These are phyloP conservation scores for Diorhabda elongata DNA, from an alignment of 1,140 invertebrate species.

Conservation along the genomic window DNA sequence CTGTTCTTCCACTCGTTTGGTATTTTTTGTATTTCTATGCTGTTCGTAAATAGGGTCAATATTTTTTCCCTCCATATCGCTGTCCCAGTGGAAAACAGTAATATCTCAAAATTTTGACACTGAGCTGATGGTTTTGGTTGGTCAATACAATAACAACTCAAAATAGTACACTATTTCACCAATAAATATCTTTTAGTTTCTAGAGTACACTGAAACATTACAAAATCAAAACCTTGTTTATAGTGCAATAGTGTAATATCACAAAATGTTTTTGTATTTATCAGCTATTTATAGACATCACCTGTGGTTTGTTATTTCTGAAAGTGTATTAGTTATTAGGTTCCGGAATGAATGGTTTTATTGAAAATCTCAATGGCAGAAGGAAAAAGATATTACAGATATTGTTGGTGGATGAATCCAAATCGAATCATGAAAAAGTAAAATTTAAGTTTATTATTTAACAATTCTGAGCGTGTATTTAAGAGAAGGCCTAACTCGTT, in stretches of 20 bases:
- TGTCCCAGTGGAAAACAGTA: too few species aligned
- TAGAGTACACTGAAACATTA: slow-evolving; percentile 4
- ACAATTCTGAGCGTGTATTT: slow-evolving; percentile 1
- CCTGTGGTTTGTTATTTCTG: slow-evolving; percentile 6
- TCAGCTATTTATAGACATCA: slow-evolving; percentile 2
- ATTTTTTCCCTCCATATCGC: too few species aligned
- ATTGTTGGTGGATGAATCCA: neutral
- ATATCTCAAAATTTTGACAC: neutral
- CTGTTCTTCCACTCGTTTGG: too few species aligned
- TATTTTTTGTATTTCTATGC: too few species aligned
- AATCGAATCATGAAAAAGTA: slow-evolving; percentile 1
- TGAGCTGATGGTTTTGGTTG: slow-evolving; percentile 4
- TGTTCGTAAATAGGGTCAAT: too few species aligned
- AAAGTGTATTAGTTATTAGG: slow-evolving; percentile 3
- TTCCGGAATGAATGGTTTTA: slow-evolving; percentile 4
- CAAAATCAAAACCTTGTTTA: slow-evolving; percentile 4
- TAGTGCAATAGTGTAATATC: neutral
- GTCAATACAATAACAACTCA: neutral
- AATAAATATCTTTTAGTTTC: slow-evolving; percentile 7
- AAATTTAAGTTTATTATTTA: neutral
- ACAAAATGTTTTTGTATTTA: neutral
- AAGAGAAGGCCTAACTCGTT: slow-evolving; percentile 4
- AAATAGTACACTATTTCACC: neutral
- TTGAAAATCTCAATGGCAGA: slow-evolving; percentile 5
- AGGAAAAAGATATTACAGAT: neutral